Percentiles rank a stretch among this genome's conserved stretches.
Conservation (phyloP, 2,797 vertebrate genomes). For the Alosa sapidissima region DNA sequence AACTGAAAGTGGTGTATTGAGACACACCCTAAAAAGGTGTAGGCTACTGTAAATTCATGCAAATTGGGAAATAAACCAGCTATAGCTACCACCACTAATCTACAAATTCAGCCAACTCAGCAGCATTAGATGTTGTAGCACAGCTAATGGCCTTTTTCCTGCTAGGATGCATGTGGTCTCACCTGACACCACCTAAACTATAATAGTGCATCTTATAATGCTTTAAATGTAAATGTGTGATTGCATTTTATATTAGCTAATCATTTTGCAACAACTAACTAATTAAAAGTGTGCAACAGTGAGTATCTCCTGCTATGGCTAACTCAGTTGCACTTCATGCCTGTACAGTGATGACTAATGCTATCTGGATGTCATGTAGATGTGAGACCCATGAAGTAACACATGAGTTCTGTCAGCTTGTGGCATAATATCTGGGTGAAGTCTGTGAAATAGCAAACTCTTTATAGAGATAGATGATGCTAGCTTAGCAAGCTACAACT, state of each 20-base stretch:
- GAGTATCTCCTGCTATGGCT: background rate
- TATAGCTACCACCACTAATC: background rate
- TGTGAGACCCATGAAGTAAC: background rate
- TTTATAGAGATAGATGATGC: background rate
- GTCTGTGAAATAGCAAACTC: background rate
- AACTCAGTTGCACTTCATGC: background rate
- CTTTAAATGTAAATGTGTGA: background rate
- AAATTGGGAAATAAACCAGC: background rate
- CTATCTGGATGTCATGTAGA: background rate
- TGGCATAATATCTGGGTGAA: background rate
- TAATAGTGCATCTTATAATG: background rate
- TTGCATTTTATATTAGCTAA: background rate
- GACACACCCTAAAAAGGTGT: background rate
- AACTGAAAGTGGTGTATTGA: background rate
- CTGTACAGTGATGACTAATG: background rate
- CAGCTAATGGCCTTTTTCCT: background rate
- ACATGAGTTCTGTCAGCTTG: background rate
- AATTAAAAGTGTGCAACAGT: background rate
- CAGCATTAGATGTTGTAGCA: background rate
- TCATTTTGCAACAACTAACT: background rate
- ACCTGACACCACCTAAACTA: background rate
- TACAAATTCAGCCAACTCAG: too few species aligned
- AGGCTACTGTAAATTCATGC: background rate
- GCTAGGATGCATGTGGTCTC: background rate
- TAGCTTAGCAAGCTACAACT: background rate